Evolutionary conservation across 2,113 vertebrate genomes (phyloP).

Genomic region (Cryptotis parvus): DNA sequence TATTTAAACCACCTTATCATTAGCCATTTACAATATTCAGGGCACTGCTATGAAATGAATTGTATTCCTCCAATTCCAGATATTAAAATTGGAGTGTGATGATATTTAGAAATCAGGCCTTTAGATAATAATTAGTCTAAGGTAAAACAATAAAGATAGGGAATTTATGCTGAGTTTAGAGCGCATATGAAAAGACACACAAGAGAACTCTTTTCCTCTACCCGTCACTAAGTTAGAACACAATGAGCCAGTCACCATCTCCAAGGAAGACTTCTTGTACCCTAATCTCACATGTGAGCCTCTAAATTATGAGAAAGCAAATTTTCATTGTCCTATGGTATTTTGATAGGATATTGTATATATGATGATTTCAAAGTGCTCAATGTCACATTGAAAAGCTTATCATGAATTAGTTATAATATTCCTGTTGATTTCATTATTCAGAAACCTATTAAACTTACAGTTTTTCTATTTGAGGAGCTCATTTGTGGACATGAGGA

Average conservation of each 20-base stretch:
- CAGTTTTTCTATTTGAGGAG: neutral
- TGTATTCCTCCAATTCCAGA: neutral
- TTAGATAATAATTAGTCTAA: neutral
- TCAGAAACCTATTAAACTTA: neutral
- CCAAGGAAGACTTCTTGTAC: neutral
- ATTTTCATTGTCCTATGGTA: neutral
- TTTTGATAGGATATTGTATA: neutral
- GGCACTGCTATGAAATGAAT: neutral
- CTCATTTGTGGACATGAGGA: neutral
- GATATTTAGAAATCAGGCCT: neutral
- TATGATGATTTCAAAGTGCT: neutral
- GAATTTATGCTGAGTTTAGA: neutral
- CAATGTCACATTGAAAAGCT: neutral
- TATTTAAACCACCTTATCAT: neutral
- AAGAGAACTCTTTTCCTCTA: neutral
- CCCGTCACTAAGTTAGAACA: neutral
- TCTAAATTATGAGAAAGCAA: neutral
- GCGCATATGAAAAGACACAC: neutral
- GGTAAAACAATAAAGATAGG: neutral
- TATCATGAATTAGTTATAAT: constrained; percentile 1
- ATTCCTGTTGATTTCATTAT: constrained; percentile 9
- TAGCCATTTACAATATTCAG: neutral
- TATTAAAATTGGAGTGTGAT: neutral
- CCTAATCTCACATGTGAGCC: neutral
- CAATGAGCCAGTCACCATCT: neutral